Base-by-base conservation (phyloP, 2,797 vertebrate genomes). In the Pseudomugil tenellus region DNA sequence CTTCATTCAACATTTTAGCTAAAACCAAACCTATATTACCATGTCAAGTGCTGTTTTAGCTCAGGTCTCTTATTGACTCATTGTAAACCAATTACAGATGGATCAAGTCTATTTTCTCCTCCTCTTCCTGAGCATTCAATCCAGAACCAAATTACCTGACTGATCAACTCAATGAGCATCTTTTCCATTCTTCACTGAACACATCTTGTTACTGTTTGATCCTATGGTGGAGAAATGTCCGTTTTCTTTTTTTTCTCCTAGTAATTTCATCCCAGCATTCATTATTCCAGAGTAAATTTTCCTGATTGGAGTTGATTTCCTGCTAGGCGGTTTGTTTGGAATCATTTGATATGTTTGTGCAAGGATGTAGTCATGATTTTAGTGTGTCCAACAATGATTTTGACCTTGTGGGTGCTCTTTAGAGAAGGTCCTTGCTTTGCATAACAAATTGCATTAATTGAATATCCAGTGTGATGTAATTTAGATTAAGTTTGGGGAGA, bases 31-130 rank as follows among this genome's bases (percentile, higher is more conserved):
- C 2, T 26, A 55, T 53, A 21, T 61, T 39, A 13, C 37, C 46
- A 35, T 79, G 48, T 86, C 89, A 91, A 89, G 90, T 90, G 89
- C 87, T 90, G 80, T 90, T 91, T 84, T 80, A 58, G 61, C 69
- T 85, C 88, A 65, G 80, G 84, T 87, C 89, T 84, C 58, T 74
- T 63, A 70, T 81, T 62, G 70, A 72, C 46, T 78, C 64, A 64
- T 67, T 58, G 46, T 78, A 74, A 88, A 84, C 69, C 81, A 79
- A 81, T 91, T 76, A 78, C 48, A 74, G 85, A 59, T 51, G 19
- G 54, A 90, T 87, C 79, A 87, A 83, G 66, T 75, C 70, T 61
- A 28, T 51, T 6, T 79, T 72, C 61, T 66, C 63, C 63, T 71
- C 28, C 63, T 64, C 14, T 72, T 63, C 61, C 69, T 69, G 70